phyloP scores from a whole-genome alignment of 2,113 vertebrate species.

The Aspidoscelis tigris region DNA sequence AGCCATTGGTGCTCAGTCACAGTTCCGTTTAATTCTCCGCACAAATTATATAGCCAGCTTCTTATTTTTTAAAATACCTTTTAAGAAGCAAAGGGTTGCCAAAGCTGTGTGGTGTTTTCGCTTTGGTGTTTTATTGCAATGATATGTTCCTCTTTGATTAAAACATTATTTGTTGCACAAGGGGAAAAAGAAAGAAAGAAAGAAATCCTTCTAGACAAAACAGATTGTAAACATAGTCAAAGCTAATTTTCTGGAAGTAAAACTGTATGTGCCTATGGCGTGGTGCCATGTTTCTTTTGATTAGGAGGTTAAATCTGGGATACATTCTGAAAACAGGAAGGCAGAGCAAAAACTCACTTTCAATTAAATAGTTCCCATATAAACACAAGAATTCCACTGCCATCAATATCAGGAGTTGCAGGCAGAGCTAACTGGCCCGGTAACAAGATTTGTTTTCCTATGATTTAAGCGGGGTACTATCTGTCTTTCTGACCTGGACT shows the following conservation, averaged over 20 bases:
- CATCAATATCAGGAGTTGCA: constrained; percentile 57
- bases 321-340: constrained; percentile 73
- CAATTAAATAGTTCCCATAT: constrained; percentile 60
- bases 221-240: constrained; percentile 21
- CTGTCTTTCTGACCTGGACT: background rate
- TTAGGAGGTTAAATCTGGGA: constrained; percentile 62
- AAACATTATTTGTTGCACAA: constrained; percentile 32
- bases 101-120: background rate
- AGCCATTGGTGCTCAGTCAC: background rate
- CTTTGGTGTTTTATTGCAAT: background rate
- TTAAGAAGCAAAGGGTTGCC: background rate
- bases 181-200: accelerated
- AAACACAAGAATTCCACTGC: constrained; percentile 75
- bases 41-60: background rate
- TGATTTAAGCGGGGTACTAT: background rate
- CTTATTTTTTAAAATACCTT: background rate
- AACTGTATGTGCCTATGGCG: constrained; percentile 56
- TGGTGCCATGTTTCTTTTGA: constrained; percentile 64
- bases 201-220: background rate
- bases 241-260: constrained; percentile 47
- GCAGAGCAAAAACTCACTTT: constrained; percentile 69
- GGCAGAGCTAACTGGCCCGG: constrained; percentile 55
- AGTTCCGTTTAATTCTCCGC: background rate
- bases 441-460: constrained; percentile 35
- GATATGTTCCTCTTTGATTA: accelerated